Evolutionary conservation across 2,888 invertebrate species (phyloP), one percentile per base, ranked within the genome.

Genomic region (Eledona agricola): DNA sequence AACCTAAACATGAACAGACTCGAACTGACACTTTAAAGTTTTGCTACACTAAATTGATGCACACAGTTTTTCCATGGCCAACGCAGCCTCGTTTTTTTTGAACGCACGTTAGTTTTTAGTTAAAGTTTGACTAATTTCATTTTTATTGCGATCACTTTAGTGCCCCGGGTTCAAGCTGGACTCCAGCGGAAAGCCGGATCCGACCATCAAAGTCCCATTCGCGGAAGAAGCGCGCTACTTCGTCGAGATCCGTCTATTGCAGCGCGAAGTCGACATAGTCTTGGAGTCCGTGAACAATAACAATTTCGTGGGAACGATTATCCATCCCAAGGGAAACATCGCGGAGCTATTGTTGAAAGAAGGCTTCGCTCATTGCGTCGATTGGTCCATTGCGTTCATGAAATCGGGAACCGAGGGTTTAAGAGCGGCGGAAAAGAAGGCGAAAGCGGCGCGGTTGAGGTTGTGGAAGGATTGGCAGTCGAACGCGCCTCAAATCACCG

Each of bases 181-280:
- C 66, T 79, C 80, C 3, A 88, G 88, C 23, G 85, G 85, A 23
- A 85, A 84, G 66, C 83, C 84, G 0, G 90, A 90, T 66, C 83
- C 87, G 0, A 83, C 71, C 47, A 77, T 81, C 34, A 84, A 83
- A 51, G 82, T 87, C 57, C 83, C 84, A 11, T 90, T 82, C 71
- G 89, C 90, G 1, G 93, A 95, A 65, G 96, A 99, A 77, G 97
- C 98, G 0, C 89, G 90, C 54, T 97, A 85, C 77, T 98, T 93
- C 76, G 90, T 95, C 1, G 99, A 99, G 75, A 85, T 88, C 1
- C 84, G 93, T 32, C 81, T 99, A 3, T 81, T 99, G 22, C 97
- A 99, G 70, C 84, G 93, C 66, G 91, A 96, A 72, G 85, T 96
- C 0, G 88, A 95, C 73, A 86, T 96, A 9, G 83, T 94, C 19